These are phyloP conservation scores for Macropis europaea DNA, from an alignment of 2,888 invertebrate genomes.

Conservation along the genomic window DNA sequence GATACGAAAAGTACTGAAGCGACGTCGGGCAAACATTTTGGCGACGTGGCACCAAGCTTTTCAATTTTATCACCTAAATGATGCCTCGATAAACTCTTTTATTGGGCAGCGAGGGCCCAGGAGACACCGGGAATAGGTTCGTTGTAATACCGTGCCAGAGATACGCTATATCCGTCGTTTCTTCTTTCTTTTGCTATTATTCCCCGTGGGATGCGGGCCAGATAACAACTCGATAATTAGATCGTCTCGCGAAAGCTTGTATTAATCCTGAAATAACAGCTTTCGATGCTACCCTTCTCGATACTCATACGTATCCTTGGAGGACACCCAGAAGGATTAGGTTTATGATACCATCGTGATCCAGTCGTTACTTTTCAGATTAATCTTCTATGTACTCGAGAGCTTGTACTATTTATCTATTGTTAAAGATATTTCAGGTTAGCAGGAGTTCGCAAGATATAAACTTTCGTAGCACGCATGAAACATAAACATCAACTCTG, in stretches of 20 bases:
- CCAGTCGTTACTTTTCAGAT: no score
- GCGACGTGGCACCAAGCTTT: constrained; percentile 28
- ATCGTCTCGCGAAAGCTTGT: constrained; percentile 20
- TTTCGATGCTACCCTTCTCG: background rate
- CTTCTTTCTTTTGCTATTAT: constrained; percentile 13
- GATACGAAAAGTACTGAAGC: constrained; percentile 4
- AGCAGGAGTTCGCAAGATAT: no score
- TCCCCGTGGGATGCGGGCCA: constrained; percentile 14
- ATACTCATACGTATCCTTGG: background rate
- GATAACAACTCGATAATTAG: constrained; percentile 56
- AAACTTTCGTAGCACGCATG: no score
- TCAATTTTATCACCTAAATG: constrained; percentile 55
- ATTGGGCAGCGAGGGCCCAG: constrained; percentile 37
- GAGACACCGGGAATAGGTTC: constrained; percentile 26
- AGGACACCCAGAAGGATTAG: no score
- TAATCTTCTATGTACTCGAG: no score
- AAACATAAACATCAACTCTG: no score
- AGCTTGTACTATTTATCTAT: no score
- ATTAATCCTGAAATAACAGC: constrained; percentile 4
- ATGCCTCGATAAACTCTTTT: constrained; percentile 60
- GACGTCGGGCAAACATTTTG: constrained; percentile 34
- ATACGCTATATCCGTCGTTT: background rate
- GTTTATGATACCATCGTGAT: no score
- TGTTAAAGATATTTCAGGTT: no score
- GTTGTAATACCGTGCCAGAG: constrained; percentile 28